These are phyloP conservation scores for Globodera rostochiensis DNA, from an alignment of 1,140 invertebrate species.

Conservation along the genomic window DNA sequence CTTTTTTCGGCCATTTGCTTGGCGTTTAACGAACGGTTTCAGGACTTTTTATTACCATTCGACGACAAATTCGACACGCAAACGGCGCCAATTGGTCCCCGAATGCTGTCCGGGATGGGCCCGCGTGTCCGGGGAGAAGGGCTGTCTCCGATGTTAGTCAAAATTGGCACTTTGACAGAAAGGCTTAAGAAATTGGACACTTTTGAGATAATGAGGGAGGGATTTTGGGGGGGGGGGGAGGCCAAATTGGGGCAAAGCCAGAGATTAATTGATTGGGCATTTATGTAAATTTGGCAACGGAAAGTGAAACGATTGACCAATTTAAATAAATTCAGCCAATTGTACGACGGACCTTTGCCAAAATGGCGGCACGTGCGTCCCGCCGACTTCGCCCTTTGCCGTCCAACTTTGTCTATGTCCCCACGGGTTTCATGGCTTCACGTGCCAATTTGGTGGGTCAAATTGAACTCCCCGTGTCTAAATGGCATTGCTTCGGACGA, in stretches of 20 bases:
- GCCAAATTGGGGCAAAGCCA: not conserved
- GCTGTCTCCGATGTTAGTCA: constrained; percentile 64
- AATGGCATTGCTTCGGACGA: too few relatives aligned
- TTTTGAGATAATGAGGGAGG: not conserved
- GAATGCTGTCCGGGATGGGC: constrained; percentile 69
- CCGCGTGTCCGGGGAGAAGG: constrained; percentile 65
- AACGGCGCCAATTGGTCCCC: constrained; percentile 63
- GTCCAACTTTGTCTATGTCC: constrained; percentile 61
- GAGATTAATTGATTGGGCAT: not conserved
- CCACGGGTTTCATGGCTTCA: constrained; percentile 61
- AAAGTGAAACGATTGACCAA: not conserved
- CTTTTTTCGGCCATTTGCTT: not conserved
- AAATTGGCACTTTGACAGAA: not conserved
- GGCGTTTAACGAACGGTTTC: constrained; percentile 46
- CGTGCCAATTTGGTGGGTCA: constrained; percentile 65
- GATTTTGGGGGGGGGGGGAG: not conserved
- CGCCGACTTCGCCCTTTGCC: constrained; percentile 5
- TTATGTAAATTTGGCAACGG: not conserved
- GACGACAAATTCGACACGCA: constrained; percentile 65
- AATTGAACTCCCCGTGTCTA: not conserved
- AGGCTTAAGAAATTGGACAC: not conserved
- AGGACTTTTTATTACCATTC: constrained; percentile 68
- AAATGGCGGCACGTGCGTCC: constrained; percentile 64
- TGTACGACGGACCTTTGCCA: constrained; percentile 66
- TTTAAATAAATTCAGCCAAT: constrained; percentile 61